Evolutionary conservation across 1,140 invertebrate genomes (phyloP).

Genomic region (Tetranychus cinnabarinus): DNA sequence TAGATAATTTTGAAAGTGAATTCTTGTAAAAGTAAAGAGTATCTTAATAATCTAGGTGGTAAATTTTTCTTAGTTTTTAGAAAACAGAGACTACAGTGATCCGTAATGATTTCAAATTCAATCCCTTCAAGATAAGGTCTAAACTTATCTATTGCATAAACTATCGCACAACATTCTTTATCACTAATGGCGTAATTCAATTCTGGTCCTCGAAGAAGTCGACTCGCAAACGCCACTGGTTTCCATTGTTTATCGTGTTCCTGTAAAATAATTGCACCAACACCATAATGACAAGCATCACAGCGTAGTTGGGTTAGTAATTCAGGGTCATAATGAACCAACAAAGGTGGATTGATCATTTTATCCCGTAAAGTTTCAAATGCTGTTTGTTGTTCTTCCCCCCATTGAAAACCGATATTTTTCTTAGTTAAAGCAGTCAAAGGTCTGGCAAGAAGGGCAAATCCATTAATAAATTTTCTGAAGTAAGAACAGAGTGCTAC

Average conservation of each 20-base stretch:
- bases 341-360: neutral
- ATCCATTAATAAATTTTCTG: conserved; percentile 12
- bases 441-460: conserved; percentile 15
- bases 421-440: neutral
- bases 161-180: neutral
- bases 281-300: too few species aligned
- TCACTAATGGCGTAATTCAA: neutral
- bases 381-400: neutral
- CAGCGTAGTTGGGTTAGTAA: too few species aligned
- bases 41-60: conserved; percentile 1
- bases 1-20: too few species aligned
- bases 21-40: too few species aligned
- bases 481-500: conserved; percentile 7
- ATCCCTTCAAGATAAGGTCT: neutral
- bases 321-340: conserved; percentile 1
- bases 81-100: neutral
- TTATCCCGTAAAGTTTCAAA: neutral
- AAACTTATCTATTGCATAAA: neutral
- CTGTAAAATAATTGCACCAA: too few species aligned
- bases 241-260: too few species aligned
- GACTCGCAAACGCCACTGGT: too few species aligned
- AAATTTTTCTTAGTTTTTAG: neutral
- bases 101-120: neutral
- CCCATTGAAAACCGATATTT: neutral
- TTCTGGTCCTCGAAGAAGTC: neutral